Percentiles rank a stretch among this genome's conserved stretches.
phyloP scores from a whole-genome alignment of 2,888 invertebrate genomes.

The Patella ulyssiponensis region DNA sequence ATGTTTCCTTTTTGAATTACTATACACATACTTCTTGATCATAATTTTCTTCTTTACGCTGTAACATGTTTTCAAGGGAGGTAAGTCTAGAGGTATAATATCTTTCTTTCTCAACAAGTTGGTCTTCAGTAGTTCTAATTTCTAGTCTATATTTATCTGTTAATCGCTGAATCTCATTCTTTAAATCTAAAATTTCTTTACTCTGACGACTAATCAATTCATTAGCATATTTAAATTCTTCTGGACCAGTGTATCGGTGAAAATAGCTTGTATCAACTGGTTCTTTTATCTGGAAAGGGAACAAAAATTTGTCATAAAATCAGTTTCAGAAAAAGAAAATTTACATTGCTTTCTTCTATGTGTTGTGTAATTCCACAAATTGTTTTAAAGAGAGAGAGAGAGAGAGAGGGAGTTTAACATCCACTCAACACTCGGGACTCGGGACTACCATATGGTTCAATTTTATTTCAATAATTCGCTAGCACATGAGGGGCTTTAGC shows the following conservation, averaged over 20 bases:
- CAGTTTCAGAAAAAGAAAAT: background rate
- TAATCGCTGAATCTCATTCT: constrained; percentile 45
- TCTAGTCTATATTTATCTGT: constrained; percentile 51
- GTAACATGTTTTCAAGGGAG: constrained; percentile 47
- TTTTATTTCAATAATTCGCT: too few species aligned
- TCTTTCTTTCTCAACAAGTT: constrained; percentile 46
- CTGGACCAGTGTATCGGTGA: constrained; percentile 24
- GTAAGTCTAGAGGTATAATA: constrained; percentile 43
- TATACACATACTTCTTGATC: constrained; percentile 45
- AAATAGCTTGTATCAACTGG: background rate
- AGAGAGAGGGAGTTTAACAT: too few species aligned
- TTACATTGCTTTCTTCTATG: background rate
- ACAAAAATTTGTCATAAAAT: too few species aligned
- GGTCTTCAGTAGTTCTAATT: constrained; percentile 47
- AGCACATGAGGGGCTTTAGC: too few species aligned
- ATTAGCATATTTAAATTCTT: constrained; percentile 57
- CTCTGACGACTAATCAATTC: constrained; percentile 63
- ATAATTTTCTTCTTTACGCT: constrained; percentile 50
- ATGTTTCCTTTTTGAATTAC: too few species aligned
- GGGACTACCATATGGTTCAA: too few species aligned
- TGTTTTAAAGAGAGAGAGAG: too few species aligned
- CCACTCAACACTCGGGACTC: too few species aligned
- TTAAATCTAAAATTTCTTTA: constrained; percentile 57
- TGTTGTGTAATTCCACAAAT: too few species aligned
- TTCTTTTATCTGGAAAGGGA: background rate